phyloP scores from a whole-genome alignment of 2,797 vertebrate species.

The Microctenopoma steveboyesi region DNA sequence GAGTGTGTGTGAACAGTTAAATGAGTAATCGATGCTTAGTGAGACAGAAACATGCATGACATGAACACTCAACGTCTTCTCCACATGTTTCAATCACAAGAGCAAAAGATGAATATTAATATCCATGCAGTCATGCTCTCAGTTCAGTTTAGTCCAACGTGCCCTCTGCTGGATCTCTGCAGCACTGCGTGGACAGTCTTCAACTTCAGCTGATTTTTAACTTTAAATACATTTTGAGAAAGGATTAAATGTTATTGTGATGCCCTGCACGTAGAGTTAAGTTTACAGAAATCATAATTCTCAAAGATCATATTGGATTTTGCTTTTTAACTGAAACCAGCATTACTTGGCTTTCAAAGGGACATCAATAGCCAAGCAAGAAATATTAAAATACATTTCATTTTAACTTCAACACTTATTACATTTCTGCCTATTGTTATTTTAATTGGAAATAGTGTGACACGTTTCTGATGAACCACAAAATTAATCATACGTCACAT shows the following conservation, averaged over 20 bases:
- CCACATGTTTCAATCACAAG: constrained; percentile 15
- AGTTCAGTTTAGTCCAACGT: constrained; percentile 41
- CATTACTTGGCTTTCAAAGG: background rate
- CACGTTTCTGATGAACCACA: background rate
- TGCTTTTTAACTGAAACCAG: background rate
- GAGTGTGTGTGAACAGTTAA: too few relatives aligned
- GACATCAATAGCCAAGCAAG: background rate
- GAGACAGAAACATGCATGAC: constrained; percentile 3
- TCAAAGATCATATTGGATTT: background rate
- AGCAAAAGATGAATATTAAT: constrained; percentile 27
- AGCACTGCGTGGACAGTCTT: constrained; percentile 34
- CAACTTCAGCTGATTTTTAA: background rate
- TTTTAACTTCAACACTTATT: background rate
- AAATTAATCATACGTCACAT: background rate
- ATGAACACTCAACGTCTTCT: constrained; percentile 11
- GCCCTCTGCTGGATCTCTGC: constrained; percentile 50
- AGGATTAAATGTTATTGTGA: background rate
- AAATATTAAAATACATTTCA: background rate
- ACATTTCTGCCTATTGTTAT: background rate
- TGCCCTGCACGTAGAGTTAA: background rate
- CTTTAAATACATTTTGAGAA: background rate
- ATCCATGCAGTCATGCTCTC: constrained; percentile 18
- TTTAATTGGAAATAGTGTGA: background rate
- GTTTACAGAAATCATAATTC: background rate
- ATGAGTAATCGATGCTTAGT: background rate